Evolutionary conservation across 2,888 invertebrate species (phyloP), one percentile per base, ranked within the genome.

Genomic region (Periphyllus acericola): DNA sequence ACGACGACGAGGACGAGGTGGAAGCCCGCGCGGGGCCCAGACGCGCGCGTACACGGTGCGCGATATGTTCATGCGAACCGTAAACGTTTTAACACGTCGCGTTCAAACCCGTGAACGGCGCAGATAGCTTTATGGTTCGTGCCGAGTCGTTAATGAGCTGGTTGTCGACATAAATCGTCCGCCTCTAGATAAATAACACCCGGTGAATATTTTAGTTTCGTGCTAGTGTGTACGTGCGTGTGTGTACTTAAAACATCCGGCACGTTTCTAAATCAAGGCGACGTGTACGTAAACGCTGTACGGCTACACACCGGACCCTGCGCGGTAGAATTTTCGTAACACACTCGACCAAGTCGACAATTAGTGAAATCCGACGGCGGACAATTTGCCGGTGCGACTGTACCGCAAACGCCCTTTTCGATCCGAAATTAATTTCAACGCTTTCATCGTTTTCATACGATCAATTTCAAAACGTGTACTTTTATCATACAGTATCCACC

Each of bases 81-180:
- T 79, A 86, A 86, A 86, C 86, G 86, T 86, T 86, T 86, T 86
- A 72, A 86, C 86, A 68, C 86, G 72, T 78, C 78, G 86, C 36
- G 72, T 86, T 86, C 55, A 55, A 55, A 29, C 79, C 86, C 86
- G 78, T 21, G 68, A 71, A 79, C 55, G 52, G 46, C 36, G 85
- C 85, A 36, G 85, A 86, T 86, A 85, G 85, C 78, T 86, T 86
- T 80, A 86, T 86, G 86, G 79, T 55, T 79, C 79, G 86, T 86
- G 86, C 85, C 78, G 68, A 55, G 71, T 55, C 71, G 86, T 78
- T 86, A 86, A 86, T 86, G 85, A 86, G 86, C 86, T 29, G 71
- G 34, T 86, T 86, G 86, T 86, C 79, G 86, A 86, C 86, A 86
- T 80, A 80, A 86, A 86, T 86, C 86, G 86, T 72, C 76, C 79